Percentiles rank a stretch among this genome's conserved stretches.
Conservation (phyloP, 2,888 invertebrate species). For the Drosophila falleni region DNA sequence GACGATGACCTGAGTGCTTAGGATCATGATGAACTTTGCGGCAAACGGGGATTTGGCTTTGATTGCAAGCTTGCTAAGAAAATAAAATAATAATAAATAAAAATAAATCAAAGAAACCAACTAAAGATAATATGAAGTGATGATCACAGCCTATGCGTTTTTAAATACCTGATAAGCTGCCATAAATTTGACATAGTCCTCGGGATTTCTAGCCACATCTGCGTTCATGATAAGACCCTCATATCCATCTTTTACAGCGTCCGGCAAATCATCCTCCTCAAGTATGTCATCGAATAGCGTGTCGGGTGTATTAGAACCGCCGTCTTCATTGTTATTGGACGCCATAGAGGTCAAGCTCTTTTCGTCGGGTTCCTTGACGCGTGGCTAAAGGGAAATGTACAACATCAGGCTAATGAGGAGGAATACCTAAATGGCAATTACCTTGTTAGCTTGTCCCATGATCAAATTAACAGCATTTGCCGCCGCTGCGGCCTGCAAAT, state of each 20-base stretch:
- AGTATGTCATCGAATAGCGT: conserved; percentile 56
- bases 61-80: conserved; percentile 83
- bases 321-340: conserved; percentile 37
- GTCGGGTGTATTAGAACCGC: conserved; percentile 53
- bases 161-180: conserved; percentile 83
- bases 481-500: conserved; percentile 80
- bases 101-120: conserved; percentile 32
- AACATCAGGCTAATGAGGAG: too few species aligned
- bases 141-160: not conserved
- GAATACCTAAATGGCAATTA: not conserved
- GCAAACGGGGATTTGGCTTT: conserved; percentile 81
- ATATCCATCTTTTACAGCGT: conserved; percentile 63
- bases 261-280: conserved; percentile 45
- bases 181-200: conserved; percentile 84
- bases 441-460: conserved; percentile 46
- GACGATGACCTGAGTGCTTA: conserved; percentile 29
- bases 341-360: conserved; percentile 7
- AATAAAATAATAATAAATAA: conserved; percentile 47
- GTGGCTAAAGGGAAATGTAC: not conserved
- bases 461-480: conserved; percentile 74
- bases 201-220: conserved; percentile 82
- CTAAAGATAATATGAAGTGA: not conserved
- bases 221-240: conserved; percentile 84
- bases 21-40: conserved; percentile 40
- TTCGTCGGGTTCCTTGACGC: conserved; percentile 50